Conservation (phyloP, 2,113 vertebrate genomes). For the Cichladusa arquata region DNA sequence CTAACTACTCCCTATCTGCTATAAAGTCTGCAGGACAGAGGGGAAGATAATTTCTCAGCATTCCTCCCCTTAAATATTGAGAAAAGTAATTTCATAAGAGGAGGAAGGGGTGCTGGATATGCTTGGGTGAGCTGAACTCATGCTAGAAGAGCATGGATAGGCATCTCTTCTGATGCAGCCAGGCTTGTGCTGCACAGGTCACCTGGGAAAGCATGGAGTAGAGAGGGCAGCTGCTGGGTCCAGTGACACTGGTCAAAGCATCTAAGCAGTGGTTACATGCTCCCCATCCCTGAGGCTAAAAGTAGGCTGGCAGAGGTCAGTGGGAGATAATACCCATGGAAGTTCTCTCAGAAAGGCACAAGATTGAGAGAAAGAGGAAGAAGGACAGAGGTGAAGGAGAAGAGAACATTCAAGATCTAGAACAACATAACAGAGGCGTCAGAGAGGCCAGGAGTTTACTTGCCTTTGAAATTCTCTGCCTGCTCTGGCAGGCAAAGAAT, state of each 20-base stretch:
- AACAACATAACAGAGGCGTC: background rate
- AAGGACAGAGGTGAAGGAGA: background rate
- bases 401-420: background rate
- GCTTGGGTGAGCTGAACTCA: background rate
- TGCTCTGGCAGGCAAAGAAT: background rate
- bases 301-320: background rate
- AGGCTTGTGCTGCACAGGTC: background rate
- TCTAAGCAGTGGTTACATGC: background rate
- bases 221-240: background rate
- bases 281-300: background rate
- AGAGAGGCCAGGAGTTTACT: background rate
- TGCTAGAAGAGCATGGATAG: background rate
- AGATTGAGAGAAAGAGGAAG: background rate
- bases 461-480: background rate
- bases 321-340: background rate
- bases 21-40: background rate
- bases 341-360: background rate
- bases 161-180: background rate
- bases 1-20: background rate
- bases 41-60: background rate
- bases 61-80: background rate
- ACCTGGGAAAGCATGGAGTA: background rate
- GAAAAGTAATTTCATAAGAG: background rate
- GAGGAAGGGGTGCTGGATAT: background rate
- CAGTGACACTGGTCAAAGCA: background rate